phyloP scores from a whole-genome alignment of 2,797 vertebrate genomes.

The Liparis tanakae region DNA sequence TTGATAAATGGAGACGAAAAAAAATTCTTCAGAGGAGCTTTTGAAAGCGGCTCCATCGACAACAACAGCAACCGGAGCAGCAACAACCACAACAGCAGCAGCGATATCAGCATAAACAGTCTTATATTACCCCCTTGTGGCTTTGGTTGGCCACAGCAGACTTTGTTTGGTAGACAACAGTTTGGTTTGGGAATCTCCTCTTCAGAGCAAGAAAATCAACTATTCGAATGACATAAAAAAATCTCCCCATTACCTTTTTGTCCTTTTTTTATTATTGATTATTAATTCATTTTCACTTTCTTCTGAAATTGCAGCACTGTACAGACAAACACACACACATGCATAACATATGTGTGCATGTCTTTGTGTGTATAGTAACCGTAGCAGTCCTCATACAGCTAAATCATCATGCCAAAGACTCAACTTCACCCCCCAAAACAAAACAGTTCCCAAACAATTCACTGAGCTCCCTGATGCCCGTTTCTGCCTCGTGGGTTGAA shows the following conservation, averaged over 20 bases:
- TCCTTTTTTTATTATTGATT: constrained; percentile 34
- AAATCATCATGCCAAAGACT: constrained; percentile 96
- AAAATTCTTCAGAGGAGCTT: constrained; percentile 65
- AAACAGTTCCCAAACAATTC: constrained; percentile 64
- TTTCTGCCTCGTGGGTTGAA: constrained; percentile 72
- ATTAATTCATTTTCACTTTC: constrained; percentile 44
- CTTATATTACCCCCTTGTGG: constrained; percentile 61
- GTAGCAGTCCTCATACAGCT: constrained; percentile 85
- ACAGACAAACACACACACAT: constrained; percentile 51
- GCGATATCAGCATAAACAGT: constrained; percentile 38
- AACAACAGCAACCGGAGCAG: constrained; percentile 28
- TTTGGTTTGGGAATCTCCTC: constrained; percentile 51
- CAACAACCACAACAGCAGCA: constrained; percentile 20
- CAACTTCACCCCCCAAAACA: constrained; percentile 52
- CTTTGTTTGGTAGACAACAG: constrained; percentile 49
- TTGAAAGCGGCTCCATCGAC: constrained; percentile 45
- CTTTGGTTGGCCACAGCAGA: constrained; percentile 55
- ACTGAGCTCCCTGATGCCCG: constrained; percentile 74
- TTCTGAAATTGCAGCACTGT: constrained; percentile 35
- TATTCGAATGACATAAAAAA: constrained; percentile 32
- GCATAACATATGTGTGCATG: constrained; percentile 25
- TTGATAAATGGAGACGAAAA: constrained; percentile 57
- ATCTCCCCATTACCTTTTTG: constrained; percentile 35
- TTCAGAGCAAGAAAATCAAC: constrained; percentile 44
- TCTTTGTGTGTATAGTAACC: constrained; percentile 59